Evolutionary conservation across 2,888 invertebrate genomes (phyloP).

Genomic region (Melieria crassipennis): DNA sequence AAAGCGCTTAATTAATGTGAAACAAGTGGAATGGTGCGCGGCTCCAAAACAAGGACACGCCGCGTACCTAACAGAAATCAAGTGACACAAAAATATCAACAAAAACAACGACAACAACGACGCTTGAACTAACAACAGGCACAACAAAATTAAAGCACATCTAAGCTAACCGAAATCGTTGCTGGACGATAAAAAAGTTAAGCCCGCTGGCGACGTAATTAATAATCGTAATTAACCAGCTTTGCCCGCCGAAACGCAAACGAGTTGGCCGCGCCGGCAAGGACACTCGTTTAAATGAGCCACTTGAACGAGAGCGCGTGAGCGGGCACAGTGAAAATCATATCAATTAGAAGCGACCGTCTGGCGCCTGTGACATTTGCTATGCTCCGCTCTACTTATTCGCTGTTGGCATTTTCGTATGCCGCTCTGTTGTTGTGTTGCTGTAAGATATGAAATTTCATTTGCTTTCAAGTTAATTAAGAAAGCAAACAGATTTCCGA

Average conservation of each 20-base stretch:
- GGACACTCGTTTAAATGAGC: neutral
- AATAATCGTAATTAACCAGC: slow-evolving; percentile 42
- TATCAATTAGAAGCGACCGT: no score
- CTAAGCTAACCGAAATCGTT: neutral
- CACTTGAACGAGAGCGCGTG: neutral
- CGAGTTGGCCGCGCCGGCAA: neutral
- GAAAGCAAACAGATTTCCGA: no score
- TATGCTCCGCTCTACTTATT: no score
- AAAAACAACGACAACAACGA: slow-evolving; percentile 1
- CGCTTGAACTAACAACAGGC: neutral
- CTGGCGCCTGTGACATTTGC: no score
- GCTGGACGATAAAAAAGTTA: neutral
- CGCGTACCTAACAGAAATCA: neutral
- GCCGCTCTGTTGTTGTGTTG: no score
- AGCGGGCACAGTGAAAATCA: no score
- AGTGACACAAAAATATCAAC: neutral
- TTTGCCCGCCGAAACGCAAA: slow-evolving; percentile 16
- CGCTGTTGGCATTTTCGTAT: no score
- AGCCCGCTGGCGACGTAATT: slow-evolving; percentile 38
- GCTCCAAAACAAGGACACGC: neutral
- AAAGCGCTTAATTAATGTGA: no score
- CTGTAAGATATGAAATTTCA: no score
- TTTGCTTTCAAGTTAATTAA: no score
- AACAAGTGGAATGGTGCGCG: no score
- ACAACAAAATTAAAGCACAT: slow-evolving; percentile 3